Conservation (phyloP, 2,888 invertebrate genomes). For the Apotomis turbidana region DNA sequence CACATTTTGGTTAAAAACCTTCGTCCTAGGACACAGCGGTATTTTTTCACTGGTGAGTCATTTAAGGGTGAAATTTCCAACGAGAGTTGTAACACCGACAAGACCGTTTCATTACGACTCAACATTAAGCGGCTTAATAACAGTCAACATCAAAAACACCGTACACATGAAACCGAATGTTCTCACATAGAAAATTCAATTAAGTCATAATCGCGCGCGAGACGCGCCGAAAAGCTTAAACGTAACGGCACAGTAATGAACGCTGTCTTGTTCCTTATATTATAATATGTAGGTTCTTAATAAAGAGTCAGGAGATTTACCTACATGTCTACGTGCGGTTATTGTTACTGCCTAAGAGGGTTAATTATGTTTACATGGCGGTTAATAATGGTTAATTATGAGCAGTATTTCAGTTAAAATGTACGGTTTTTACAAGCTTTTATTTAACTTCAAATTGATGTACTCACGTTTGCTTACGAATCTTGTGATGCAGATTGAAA, state of each 20-base stretch:
- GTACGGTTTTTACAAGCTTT: neutral
- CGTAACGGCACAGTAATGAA: conserved; percentile 22
- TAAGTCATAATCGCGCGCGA: conserved; percentile 13
- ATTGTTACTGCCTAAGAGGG: neutral
- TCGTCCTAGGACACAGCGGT: too few species aligned
- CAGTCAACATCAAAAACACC: neutral
- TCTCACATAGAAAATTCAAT: conserved; percentile 28
- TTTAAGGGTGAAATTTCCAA: too few species aligned
- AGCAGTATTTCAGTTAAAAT: neutral
- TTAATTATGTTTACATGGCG: conserved; percentile 2
- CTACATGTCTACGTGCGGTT: conserved; percentile 9
- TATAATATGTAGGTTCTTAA: conserved; percentile 19
- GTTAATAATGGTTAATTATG: neutral
- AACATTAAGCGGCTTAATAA: neutral
- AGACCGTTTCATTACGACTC: neutral
- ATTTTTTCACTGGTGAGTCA: too few species aligned
- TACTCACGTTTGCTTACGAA: too few species aligned
- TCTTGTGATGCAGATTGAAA: too few species aligned
- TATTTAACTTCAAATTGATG: too few species aligned
- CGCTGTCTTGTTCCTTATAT: conserved; percentile 17
- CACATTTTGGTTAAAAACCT: too few species aligned
- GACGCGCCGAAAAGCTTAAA: conserved; percentile 4
- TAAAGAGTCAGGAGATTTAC: conserved; percentile 27
- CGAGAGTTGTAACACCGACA: too few species aligned
- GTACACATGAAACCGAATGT: conserved; percentile 17